Evolutionary conservation across 2,888 invertebrate species (phyloP), one percentile per base, ranked within the genome.

Genomic region (Conchocele bisecta): DNA sequence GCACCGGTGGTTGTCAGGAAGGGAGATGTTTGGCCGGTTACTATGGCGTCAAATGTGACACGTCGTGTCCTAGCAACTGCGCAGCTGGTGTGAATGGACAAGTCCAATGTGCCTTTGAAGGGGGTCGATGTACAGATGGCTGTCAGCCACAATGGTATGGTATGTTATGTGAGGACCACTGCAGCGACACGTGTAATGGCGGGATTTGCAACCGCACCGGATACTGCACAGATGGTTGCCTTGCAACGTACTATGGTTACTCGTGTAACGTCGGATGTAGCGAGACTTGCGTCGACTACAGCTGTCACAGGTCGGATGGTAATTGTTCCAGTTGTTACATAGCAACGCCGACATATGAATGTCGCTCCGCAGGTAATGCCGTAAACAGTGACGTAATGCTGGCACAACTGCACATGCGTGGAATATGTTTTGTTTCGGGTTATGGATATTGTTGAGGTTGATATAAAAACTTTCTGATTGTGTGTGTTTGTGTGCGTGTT

Each of bases 331-430:
- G 66, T 17, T 75, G 75, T 41, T 15, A 26, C 26, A 58, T 57
- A 3, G 48, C 50, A 4, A 22, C 22, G 22, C 51, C 51, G 5
- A 51, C 51, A 3, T 51, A 6, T 33, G 51, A 33, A 5, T 70
- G 70, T 53, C 58, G 70, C 3, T 59, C 59, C 41, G 70, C 70
- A 70, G 70, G 70, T 70, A 70, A n/a, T n/a, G n/a, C n/a, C n/a
- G n/a, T n/a, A n/a, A n/a, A n/a, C n/a, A n/a, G n/a, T n/a, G n/a
- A n/a, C n/a, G n/a, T n/a, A n/a, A n/a, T n/a, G n/a, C n/a, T n/a
- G n/a, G n/a, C n/a, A n/a, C n/a, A n/a, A n/a, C n/a, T n/a, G n/a
- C n/a, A n/a, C n/a, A n/a, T n/a, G n/a, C n/a, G n/a, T n/a, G n/a
- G n/a, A n/a, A n/a, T n/a, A n/a, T n/a, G n/a, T n/a, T n/a, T n/a